Percentiles rank a stretch among this genome's conserved stretches.
These are phyloP conservation scores for Tragopan temminckii DNA, from an alignment of 2,797 vertebrate species.

Conservation along the genomic window DNA sequence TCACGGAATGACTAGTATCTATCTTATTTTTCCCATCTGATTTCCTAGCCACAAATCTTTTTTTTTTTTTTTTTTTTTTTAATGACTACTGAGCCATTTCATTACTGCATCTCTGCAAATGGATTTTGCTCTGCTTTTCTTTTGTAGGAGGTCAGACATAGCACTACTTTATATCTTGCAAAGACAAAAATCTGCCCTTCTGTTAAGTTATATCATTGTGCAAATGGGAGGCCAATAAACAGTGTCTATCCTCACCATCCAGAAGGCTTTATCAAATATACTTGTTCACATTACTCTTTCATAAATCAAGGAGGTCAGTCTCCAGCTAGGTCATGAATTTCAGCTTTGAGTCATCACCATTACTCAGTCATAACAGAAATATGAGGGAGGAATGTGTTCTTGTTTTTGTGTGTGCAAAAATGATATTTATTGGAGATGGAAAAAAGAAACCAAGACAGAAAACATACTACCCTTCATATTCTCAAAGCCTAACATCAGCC, in stretches of 20 bases:
- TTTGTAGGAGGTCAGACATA: fast-evolving
- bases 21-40: not conserved
- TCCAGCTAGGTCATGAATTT: not conserved
- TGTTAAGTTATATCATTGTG: not conserved
- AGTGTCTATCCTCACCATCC: not conserved
- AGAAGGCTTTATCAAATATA: not conserved
- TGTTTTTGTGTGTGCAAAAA: not conserved
- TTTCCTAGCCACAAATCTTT: not conserved
- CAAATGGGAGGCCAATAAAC: not conserved
- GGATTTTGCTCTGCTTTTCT: not conserved
- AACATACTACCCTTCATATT: not conserved
- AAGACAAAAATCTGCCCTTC: not conserved
- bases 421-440: not conserved
- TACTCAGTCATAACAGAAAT: not conserved
- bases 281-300: not conserved
- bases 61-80: not conserved
- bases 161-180: not conserved
- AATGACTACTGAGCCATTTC: not conserved
- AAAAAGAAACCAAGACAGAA: not conserved
- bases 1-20: not conserved
- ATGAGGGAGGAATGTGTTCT: not conserved
- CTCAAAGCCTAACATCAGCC: not conserved
- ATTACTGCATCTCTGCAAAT: not conserved
- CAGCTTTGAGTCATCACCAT: not conserved
- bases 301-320: not conserved